These are phyloP conservation scores for Varroa destructor DNA, from an alignment of 1,140 invertebrate genomes.

Conservation along the genomic window DNA sequence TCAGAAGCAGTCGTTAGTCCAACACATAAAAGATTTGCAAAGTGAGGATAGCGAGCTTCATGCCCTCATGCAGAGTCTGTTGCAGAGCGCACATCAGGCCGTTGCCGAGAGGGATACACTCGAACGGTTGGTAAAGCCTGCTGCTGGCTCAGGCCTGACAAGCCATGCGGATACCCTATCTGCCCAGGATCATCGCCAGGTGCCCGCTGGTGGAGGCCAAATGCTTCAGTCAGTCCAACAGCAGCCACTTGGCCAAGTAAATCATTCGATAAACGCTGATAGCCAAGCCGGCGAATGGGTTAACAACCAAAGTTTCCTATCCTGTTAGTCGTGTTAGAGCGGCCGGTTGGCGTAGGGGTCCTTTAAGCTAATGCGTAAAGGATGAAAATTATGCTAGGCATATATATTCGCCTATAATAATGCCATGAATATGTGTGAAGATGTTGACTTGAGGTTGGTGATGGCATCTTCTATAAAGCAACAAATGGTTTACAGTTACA, in stretches of 20 bases:
- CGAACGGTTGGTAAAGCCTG: constrained; percentile 12
- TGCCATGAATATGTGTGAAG: too few relatives aligned
- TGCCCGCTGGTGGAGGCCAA: too few relatives aligned
- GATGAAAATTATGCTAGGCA: too few relatives aligned
- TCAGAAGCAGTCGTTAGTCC: constrained; percentile 22
- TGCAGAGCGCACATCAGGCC: constrained; percentile 26
- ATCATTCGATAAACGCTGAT: neutral
- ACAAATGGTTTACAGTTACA: too few relatives aligned
- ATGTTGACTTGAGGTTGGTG: too few relatives aligned
- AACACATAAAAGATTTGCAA: constrained; percentile 16
- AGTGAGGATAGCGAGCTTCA: constrained; percentile 24
- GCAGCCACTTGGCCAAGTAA: neutral
- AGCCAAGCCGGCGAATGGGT: constrained; percentile 4
- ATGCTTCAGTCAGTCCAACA: neutral
- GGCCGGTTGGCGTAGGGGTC: too few relatives aligned
- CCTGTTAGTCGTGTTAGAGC: neutral
- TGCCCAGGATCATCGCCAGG: too few relatives aligned
- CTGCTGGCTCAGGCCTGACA: neutral
- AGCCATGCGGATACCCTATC: too few relatives aligned
- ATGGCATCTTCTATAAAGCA: too few relatives aligned
- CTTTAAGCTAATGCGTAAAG: too few relatives aligned
- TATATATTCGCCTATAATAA: too few relatives aligned
- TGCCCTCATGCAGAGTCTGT: constrained; percentile 11
- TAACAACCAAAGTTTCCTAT: constrained; percentile 20
- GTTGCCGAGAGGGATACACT: constrained; percentile 22